Evolutionary conservation across 2,888 invertebrate species (phyloP).

Genomic region (Crioceris asparagi): DNA sequence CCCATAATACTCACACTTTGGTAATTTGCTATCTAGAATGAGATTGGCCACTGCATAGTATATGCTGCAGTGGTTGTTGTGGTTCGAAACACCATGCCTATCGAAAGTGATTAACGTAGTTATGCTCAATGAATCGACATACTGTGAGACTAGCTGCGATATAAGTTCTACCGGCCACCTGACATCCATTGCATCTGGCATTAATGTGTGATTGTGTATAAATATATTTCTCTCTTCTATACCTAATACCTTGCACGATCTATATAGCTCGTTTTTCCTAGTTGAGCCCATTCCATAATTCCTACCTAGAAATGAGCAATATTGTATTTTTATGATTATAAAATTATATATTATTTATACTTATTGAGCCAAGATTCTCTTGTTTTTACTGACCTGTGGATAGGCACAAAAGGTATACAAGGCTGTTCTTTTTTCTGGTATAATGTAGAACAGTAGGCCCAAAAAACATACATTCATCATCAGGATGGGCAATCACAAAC

Average conservation of each 20-base stretch:
- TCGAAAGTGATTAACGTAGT: conserved; percentile 91
- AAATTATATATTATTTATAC: background rate
- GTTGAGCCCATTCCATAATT: conserved; percentile 38
- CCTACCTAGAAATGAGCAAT: conserved; percentile 27
- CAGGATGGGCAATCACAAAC: conserved; percentile 89
- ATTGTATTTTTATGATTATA: background rate
- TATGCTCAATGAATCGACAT: conserved; percentile 63
- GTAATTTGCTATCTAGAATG: conserved; percentile 63
- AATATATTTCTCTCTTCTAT: conserved; percentile 67
- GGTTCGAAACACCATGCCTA: conserved; percentile 82
- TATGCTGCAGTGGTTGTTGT: conserved; percentile 82
- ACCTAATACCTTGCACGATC: conserved; percentile 70
- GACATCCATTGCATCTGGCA: conserved; percentile 67
- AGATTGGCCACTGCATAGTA: conserved; percentile 73
- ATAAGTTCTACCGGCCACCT: conserved; percentile 64
- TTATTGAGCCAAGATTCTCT: background rate
- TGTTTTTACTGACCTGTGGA: conserved; percentile 53
- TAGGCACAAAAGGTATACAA: conserved; percentile 74
- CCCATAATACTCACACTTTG: conserved; percentile 49
- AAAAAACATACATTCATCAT: conserved; percentile 99
- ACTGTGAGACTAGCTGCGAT: conserved; percentile 50
- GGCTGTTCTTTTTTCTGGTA: conserved; percentile 48
- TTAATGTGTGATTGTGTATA: conserved; percentile 55
- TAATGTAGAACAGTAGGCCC: conserved; percentile 76
- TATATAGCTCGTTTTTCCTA: conserved; percentile 71